A percentile compares a stretch with the other conserved stretches of the same genome.
Evolutionary conservation across 2,797 vertebrate genomes (phyloP).

Genomic region (Todus mexicanus): DNA sequence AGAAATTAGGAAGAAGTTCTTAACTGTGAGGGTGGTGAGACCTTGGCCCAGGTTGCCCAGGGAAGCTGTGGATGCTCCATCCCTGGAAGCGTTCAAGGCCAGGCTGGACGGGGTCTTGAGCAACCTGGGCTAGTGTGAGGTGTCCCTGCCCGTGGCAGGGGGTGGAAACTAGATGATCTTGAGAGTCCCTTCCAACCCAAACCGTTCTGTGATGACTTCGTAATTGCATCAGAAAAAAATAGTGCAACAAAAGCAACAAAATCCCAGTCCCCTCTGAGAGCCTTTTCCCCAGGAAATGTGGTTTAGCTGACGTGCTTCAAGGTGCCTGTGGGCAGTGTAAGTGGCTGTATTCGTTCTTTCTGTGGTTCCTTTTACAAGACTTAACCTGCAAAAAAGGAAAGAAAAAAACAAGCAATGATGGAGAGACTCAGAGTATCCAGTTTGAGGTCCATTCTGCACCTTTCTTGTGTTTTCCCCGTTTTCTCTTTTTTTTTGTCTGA

Average conservation of each 20-base stretch:
- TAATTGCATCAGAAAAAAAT: neutral
- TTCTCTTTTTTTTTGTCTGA: neutral
- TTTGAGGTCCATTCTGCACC: neutral
- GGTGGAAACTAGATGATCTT: too few relatives aligned
- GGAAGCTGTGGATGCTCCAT: too few relatives aligned
- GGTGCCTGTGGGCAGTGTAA: fast-evolving
- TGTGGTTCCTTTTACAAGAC: neutral
- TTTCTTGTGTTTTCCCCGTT: neutral
- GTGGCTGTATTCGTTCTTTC: neutral
- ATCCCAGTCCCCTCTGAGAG: neutral
- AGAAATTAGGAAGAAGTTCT: neutral
- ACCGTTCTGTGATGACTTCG: neutral
- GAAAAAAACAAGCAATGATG: neutral
- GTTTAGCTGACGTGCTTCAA: neutral
- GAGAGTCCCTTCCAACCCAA: too few relatives aligned
- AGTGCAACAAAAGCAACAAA: neutral
- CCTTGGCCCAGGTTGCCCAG: too few relatives aligned
- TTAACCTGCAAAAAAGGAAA: neutral
- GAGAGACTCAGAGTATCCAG: neutral
- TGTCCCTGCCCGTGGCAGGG: too few relatives aligned
- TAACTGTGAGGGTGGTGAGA: neutral
- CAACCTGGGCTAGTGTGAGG: too few relatives aligned
- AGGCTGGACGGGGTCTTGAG: too few relatives aligned
- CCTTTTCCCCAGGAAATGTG: neutral
- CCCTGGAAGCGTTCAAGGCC: too few relatives aligned